Evolutionary conservation across 2,888 invertebrate genomes (phyloP).

Genomic region (Trissoscelio sp.): DNA sequence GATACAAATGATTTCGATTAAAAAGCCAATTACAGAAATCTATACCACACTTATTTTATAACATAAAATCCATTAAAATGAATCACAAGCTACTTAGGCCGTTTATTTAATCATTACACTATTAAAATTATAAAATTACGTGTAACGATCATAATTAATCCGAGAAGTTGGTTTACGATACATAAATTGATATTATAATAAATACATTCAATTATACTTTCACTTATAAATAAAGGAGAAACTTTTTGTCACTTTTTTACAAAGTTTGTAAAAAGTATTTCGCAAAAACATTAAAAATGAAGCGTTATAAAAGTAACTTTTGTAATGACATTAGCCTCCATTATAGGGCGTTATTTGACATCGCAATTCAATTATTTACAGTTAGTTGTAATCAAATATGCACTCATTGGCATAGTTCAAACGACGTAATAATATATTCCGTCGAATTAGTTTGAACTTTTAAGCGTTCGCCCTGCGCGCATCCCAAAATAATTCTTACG

Average conservation of each 20-base stretch:
- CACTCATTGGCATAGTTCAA: neutral
- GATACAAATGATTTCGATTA: neutral
- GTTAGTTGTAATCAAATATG: constrained; percentile 1
- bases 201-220: too few relatives aligned
- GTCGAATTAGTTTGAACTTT: neutral
- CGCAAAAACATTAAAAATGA: neutral
- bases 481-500: constrained; percentile 1
- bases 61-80: too few relatives aligned
- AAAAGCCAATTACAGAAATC: too few relatives aligned
- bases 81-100: too few relatives aligned
- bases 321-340: neutral
- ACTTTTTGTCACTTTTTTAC: too few relatives aligned
- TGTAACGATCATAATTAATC: too few relatives aligned
- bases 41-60: too few relatives aligned
- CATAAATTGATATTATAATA: too few relatives aligned
- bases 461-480: neutral
- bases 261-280: neutral
- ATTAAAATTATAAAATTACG: too few relatives aligned
- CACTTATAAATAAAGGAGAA: too few relatives aligned
- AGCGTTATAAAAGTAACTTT: neutral
- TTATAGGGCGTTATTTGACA: neutral
- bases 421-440: constrained; percentile 3
- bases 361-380: constrained; percentile 7
- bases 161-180: too few relatives aligned
- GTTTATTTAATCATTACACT: too few relatives aligned